A percentile compares a stretch with the other conserved stretches of the same genome.
Evolutionary conservation across 2,113 vertebrate genomes (phyloP).

Genomic region (Psilopsiagon aymara): DNA sequence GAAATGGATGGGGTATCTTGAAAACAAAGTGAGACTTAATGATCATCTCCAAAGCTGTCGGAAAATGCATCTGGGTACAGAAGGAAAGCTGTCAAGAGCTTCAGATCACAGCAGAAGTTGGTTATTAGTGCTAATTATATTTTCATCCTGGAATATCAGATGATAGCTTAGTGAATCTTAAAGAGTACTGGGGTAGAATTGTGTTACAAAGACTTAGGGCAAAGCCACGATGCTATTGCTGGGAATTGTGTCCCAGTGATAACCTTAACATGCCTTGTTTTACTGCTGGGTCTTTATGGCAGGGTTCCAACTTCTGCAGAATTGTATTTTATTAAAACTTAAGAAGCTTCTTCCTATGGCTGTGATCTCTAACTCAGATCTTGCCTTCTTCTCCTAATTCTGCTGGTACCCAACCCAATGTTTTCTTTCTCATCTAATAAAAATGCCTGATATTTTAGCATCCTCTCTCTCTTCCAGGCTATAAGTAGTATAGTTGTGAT

Average conservation of each 20-base stretch:
- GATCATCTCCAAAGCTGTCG: neutral
- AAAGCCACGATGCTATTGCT: neutral
- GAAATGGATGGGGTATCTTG: neutral
- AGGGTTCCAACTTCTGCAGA: neutral
- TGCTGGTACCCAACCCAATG: neutral
- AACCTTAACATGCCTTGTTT: neutral
- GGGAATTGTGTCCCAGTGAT: neutral
- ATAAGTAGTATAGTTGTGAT: conserved; percentile 48
- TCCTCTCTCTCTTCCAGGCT: conserved; percentile 23
- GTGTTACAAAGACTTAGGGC: neutral
- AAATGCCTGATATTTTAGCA: conserved; percentile 57
- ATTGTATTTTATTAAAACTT: neutral
- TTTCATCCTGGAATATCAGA: neutral
- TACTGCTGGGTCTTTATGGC: neutral
- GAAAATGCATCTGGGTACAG: neutral
- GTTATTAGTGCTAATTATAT: neutral
- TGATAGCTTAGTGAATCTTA: neutral
- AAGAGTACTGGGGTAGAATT: neutral
- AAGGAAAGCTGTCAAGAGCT: neutral
- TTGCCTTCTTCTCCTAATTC: neutral
- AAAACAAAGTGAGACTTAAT: neutral
- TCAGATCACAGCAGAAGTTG: neutral
- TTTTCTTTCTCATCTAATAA: conserved; percentile 48
- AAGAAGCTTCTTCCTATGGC: neutral
- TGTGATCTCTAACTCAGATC: neutral